Base-by-base conservation (phyloP, 2,797 vertebrate species). In the Sebastolobus alascanus region DNA sequence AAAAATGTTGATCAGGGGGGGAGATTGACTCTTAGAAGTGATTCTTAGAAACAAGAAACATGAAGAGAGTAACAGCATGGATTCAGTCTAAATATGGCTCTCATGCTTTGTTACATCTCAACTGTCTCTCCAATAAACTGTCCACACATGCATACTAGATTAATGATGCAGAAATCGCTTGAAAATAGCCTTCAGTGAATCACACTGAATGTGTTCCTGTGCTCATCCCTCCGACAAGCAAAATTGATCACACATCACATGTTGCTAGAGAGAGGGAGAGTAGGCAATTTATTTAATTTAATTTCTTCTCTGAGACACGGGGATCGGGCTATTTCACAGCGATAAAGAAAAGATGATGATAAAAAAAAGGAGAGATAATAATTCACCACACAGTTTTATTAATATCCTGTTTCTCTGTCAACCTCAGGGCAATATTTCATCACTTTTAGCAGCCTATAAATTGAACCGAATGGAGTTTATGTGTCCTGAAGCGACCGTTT, bases 381-480 rank as follows among this genome's bases (percentile, higher is more conserved):
- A 84, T 81, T 92, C 83, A 89, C 65, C 63, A 78, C 80, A 87
- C 82, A 68, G 72, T 87, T 89, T 88, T 87, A 82, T 90, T 90
- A 88, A 92, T 91, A 90, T 90, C 86, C 82, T 76, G 85, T 84
- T 85, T 43, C 35, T 70, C 76, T 77, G 79, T 84, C 82, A 86
- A 56, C 58, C 82, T 79, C 68, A 8, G 54, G 55, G 68, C 75
- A 83, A 76, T 74, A 75, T 89, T 84, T 85, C 52, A 76, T 89
- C 70, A 75, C 72, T 75, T 85, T 65, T 12, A 90, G 56, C 76
- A 43, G 82, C 52, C 60, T 66, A 63, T 80, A 64, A 78, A 87
- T 84, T 37, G 3, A 77, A 56, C 35, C 1, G 22, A 79, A 85
- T 52, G 27, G 38, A 73, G 22, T 73, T 58, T 64, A 55, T 90